Base-by-base conservation (phyloP, 2,797 vertebrate genomes). In the Anomalospiza imberbis region DNA sequence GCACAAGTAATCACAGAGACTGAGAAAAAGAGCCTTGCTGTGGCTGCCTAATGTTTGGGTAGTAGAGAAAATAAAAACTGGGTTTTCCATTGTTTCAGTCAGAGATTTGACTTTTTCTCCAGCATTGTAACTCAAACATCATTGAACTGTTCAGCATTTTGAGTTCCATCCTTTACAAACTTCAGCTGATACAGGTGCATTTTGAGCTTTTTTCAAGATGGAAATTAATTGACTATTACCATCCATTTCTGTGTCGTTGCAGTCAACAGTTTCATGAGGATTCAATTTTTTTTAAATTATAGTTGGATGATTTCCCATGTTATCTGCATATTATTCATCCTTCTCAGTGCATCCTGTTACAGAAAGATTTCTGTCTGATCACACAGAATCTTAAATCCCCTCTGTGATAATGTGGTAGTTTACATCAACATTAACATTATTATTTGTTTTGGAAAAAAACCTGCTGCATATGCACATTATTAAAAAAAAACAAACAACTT, bases 11-110 rank as follows among this genome's bases (percentile, higher is more conserved):
- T 55, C 76, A 51, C 82, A 90, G 67, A 93, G 73, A 55, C 70
- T 71, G 73, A 84, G 88, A 91, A 91, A 55, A 90, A 60, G 61
- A 85, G 42, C 31, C 61, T 82, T 92, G 47, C 29, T 71, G 60
- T 61, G 94, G 53, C 88, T 90, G 84, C 51, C 38, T 79, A 62
- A 40, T 86, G 24, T 93, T 86, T 94, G 89, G 47, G 76, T 90
- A 87, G 90, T 45, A 81, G 42, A 91, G 58, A 95, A 97, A 95
- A 93, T 86, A 95, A 24, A 91, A 88, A 87, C 88, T 79, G 88
- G 58, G 57, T 93, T 97, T 94, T 72, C 81, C 66, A 0, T 88
- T 29, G 18, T 89, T 96, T 88, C 93, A 91, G 84, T 94, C 96
- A 85, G 76, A 88, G 50, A 51, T 90, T 89, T 92, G 78, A 71